These are phyloP conservation scores for Tauraco hartlaubi DNA, from an alignment of 2,797 vertebrate genomes.

Conservation along the genomic window DNA sequence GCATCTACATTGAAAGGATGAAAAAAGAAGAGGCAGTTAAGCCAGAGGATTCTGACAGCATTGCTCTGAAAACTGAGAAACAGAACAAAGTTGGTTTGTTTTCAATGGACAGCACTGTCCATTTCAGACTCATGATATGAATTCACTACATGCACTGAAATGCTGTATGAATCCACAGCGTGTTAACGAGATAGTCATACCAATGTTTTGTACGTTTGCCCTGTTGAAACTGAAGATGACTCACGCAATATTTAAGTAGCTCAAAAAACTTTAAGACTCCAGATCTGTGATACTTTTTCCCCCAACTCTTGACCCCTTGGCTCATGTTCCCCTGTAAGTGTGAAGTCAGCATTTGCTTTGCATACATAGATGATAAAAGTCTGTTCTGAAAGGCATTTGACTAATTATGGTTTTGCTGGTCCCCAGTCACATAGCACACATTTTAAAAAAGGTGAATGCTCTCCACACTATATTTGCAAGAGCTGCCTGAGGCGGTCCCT, in stretches of 20 bases:
- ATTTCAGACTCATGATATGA: background rate
- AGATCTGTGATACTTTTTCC: background rate
- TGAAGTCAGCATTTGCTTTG: background rate
- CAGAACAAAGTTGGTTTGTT: background rate
- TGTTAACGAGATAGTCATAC: background rate
- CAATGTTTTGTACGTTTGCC: background rate
- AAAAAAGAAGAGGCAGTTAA: background rate
- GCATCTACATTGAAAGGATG: conserved; percentile 44
- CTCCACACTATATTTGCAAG: background rate
- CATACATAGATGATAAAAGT: background rate
- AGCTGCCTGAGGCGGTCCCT: background rate
- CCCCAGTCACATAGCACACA: background rate
- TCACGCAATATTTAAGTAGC: background rate
- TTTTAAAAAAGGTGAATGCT: background rate
- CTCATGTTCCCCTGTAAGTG: background rate
- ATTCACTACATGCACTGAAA: background rate
- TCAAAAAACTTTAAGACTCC: background rate
- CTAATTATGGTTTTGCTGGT: background rate
- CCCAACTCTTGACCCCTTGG: background rate
- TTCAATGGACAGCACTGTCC: background rate
- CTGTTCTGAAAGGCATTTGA: background rate
- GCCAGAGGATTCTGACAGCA: background rate
- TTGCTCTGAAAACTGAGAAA: background rate
- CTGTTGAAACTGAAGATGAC: background rate
- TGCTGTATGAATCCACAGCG: background rate